These are phyloP conservation scores for Heliconius ismenius DNA, from an alignment of 2,888 invertebrate species.

Conservation along the genomic window DNA sequence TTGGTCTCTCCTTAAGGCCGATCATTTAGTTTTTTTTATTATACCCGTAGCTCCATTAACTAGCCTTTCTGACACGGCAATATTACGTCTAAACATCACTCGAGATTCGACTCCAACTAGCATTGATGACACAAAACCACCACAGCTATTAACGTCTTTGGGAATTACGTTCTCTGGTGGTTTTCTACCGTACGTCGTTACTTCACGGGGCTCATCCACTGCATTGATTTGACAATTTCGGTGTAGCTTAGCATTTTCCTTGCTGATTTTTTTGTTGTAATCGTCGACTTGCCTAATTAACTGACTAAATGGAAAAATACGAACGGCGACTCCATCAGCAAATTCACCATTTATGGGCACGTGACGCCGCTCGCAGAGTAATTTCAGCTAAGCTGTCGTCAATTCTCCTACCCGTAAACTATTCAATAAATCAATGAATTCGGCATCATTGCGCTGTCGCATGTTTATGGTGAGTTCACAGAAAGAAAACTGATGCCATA, in stretches of 20 bases:
- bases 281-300: constrained; percentile 46
- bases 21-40: constrained; percentile 41
- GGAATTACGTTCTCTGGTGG: no score
- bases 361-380: constrained; percentile 41
- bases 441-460: constrained; percentile 50
- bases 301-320: constrained; percentile 50
- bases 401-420: constrained; percentile 48
- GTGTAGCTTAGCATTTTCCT: no score
- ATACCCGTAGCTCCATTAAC: constrained; percentile 44
- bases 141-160: no score
- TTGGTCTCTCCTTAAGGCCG: constrained; percentile 37
- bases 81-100: no score
- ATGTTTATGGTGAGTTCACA: constrained; percentile 53
- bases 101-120: no score
- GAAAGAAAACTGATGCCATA: constrained; percentile 49
- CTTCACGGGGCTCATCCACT: no score
- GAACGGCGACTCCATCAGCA: constrained; percentile 45
- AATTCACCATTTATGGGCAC: constrained; percentile 45
- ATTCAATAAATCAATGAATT: constrained; percentile 49
- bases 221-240: no score
- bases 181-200: no score
- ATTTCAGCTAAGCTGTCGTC: constrained; percentile 39
- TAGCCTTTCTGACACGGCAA: constrained; percentile 34
- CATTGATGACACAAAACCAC: no score
- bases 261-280: constrained; percentile 17